A percentile compares a stretch with the other conserved stretches of the same genome.
These are phyloP conservation scores for Dendropsophus ebraccatus DNA, from an alignment of 2,113 vertebrate genomes.

Conservation along the genomic window DNA sequence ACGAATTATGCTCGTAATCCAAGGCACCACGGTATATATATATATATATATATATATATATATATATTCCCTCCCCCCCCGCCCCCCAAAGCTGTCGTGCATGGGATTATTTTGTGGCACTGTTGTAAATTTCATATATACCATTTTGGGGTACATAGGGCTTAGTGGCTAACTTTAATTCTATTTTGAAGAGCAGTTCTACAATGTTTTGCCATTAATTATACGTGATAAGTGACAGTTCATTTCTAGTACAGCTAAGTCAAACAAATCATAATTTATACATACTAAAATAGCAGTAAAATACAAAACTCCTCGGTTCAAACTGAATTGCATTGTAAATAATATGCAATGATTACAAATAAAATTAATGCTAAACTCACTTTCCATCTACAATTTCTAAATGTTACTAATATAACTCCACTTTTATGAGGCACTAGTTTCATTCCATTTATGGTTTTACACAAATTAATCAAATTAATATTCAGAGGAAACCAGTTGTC, in stretches of 20 bases:
- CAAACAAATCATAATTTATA: not conserved
- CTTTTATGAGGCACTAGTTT: not conserved
- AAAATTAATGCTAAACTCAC: not conserved
- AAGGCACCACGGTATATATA: no score
- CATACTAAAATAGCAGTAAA: not conserved
- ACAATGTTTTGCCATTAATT: no score
- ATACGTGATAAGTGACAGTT: not conserved
- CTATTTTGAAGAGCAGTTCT: no score
- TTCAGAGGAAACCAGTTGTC: conserved; percentile 10
- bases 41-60: no score
- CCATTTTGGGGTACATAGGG: not conserved
- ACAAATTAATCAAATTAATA: conserved; percentile 32
- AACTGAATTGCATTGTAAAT: not conserved
- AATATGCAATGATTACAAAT: not conserved
- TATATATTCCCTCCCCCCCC: no score
- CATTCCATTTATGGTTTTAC: conserved; percentile 22
- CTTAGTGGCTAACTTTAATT: no score
- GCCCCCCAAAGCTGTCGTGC: no score
- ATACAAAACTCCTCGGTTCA: not conserved
- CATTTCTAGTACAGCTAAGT: not conserved
- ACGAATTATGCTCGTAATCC: no score
- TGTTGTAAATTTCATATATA: not conserved
- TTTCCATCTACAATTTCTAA: not conserved
- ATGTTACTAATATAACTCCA: not conserved
- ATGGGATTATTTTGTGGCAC: no score